Evolutionary conservation across 2,888 invertebrate species (phyloP).

Genomic region (Leptopilina myrica): DNA sequence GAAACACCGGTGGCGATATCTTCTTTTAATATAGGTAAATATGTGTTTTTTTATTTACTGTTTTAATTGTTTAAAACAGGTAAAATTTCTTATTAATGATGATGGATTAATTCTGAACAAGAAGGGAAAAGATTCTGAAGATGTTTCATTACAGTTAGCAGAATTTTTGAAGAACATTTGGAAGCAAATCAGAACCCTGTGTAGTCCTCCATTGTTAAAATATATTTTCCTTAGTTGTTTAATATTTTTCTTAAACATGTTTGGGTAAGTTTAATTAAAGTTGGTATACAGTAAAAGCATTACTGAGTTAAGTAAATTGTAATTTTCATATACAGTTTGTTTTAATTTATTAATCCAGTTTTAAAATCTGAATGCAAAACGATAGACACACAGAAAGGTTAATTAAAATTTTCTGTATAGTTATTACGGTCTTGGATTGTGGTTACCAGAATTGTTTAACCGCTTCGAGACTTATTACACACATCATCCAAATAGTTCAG

Average conservation of each 20-base stretch:
- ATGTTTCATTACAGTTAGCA: conserved; percentile 45
- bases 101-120: conserved; percentile 4
- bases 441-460: conserved; percentile 87
- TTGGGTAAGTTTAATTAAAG: conserved; percentile 77
- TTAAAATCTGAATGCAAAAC: too few relatives aligned
- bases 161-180: conserved; percentile 78
- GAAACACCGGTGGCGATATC: too few relatives aligned
- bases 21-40: too few relatives aligned
- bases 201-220: conserved; percentile 78
- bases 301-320: too few relatives aligned
- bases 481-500: conserved; percentile 77
- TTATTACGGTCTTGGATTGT: conserved; percentile 84
- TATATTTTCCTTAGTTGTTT: conserved; percentile 80
- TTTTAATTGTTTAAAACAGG: not conserved
- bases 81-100: conserved; percentile 28
- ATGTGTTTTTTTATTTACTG: not conserved
- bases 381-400: too few relatives aligned
- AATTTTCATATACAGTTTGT: too few relatives aligned
- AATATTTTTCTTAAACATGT: conserved; percentile 83
- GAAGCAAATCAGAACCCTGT: conserved; percentile 80
- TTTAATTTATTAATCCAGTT: too few relatives aligned
- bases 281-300: too few relatives aligned
- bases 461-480: conserved; percentile 77
- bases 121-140: conserved; percentile 42
- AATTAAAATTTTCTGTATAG: conserved; percentile 70